Evolutionary conservation across 2,113 vertebrate genomes (phyloP).

Genomic region (Coracopsis vasa): DNA sequence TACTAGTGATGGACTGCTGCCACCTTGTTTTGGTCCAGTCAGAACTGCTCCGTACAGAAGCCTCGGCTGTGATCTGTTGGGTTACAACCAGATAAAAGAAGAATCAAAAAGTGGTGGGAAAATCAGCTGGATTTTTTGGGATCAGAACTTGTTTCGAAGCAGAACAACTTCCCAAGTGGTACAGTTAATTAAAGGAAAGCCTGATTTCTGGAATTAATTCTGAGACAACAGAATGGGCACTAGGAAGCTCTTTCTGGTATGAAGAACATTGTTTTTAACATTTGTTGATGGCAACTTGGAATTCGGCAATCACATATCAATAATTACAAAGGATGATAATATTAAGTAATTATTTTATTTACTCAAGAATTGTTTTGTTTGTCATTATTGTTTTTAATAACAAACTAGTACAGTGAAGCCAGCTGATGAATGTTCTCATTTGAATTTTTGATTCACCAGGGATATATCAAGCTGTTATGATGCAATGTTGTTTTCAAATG

Average conservation of each 20-base stretch:
- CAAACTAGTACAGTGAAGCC: background rate
- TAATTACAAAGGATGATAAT: background rate
- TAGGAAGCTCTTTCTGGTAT: background rate
- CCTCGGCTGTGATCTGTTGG: background rate
- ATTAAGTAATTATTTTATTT: background rate
- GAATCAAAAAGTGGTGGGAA: background rate
- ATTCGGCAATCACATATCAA: background rate
- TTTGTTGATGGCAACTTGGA: background rate
- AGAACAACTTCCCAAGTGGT: background rate
- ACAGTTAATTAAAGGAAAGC: background rate
- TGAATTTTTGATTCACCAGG: background rate
- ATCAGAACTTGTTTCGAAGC: background rate
- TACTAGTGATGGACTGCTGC: background rate
- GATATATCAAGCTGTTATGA: background rate
- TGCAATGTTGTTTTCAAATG: background rate
- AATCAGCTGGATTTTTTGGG: background rate
- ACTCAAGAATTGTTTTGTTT: background rate
- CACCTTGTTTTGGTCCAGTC: background rate
- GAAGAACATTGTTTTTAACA: background rate
- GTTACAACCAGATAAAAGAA: background rate
- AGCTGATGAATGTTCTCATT: background rate
- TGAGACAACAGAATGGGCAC: background rate
- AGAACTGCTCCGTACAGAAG: background rate
- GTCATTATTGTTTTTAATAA: background rate
- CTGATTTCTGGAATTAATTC: background rate